Base-by-base conservation (phyloP, 2,888 invertebrate species). In the Argynnis bischoffii region DNA sequence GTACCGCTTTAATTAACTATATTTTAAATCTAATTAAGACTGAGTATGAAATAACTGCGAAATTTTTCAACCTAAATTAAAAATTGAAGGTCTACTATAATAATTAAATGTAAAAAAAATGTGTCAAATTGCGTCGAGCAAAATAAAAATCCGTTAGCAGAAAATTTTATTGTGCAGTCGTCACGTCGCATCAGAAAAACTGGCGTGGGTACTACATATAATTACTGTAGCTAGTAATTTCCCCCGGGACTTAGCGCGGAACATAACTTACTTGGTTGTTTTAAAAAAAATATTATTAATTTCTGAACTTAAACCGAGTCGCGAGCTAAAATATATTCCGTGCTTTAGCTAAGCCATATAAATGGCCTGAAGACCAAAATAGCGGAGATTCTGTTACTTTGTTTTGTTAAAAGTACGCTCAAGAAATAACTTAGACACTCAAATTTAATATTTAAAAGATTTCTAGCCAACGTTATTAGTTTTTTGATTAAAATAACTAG, bases 211-310 rank as follows among this genome's bases (percentile, higher is more conserved):
- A 83, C 76, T 82, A 81, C 79, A 81, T 76, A 82, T 86, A 89
- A 89, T 88, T 87, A 89, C 83, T 83, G 79, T 76, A 79, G 78
- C 76, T 77, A 74, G 76, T 89, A 87, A 90, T 90, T 90, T 90
- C 90, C 90, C 90, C 35, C 15, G 82, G 77, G 83, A 72, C 64
- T 64, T 67, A 68, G 69, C 69, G 72, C 68, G 54, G 70, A 72
- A 71, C 74, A 71, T 73, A 71, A 68, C 72, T 72, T 61, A 69
- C 67, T 69, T 65, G 66, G 71, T 72, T 70, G 63, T 67, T 74
- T 26, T 0, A 70, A 69, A 76, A 74, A 72, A 75, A 73, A 75
- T 73, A 71, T 69, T 72, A 74, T 74, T 76, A 76, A 76, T 76
- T 75, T 77, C 71, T 71, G 73, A 74, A 70, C 68, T 72, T 63